Base-by-base conservation (phyloP, 1,140 invertebrate genomes). In the Leptestheria dahalacensis region DNA sequence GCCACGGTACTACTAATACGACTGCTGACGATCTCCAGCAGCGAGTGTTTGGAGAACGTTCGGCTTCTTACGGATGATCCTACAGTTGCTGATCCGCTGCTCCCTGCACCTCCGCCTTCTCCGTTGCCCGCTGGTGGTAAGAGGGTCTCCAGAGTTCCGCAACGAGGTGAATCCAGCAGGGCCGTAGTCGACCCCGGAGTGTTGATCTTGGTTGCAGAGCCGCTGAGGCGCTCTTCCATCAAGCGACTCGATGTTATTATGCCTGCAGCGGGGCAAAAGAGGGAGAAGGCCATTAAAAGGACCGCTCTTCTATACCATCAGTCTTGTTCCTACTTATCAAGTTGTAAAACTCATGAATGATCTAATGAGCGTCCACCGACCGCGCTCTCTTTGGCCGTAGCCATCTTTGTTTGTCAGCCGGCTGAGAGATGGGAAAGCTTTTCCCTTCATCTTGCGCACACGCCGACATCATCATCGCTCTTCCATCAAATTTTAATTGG, bases 11-110 rank as follows among this genome's bases (percentile, higher is more conserved):
- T 59, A 64, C 81, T 79, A 68, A 85, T 75, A 68, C 80, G 79
- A 67, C 76, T 81, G 61, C 79, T 78, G 57, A 83, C 81, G 62
- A 85, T 72, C 70, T 86, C 83, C 47, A 81, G 68, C 15, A 81
- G 73, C 59, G 75, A 78, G 64, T 78, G 75, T 58, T 75, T 70
- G 3, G 78, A 80, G 1, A 74, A 73, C 15, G 78, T 79, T 28
- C 41, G 48, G 24, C 61, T 68, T 12, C 25, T 26, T 29, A 47
- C 20, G 26, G 25, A 12, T 29, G 48, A 61, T 57, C 33, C 33
- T 15, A 15, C 6, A 41, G 6, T 15, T 41, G 55, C 20, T 33
- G 59, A 61, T n/a, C 49, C 61, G 26, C 61, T 59, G 12, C 24
- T 50, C 20, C 51, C 26, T 12, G 57, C 41, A 26, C 58, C 50